A percentile compares a stretch with the other conserved stretches of the same genome.
Conservation (phyloP, 2,797 vertebrate species). For the Rhynchotus rufescens region DNA sequence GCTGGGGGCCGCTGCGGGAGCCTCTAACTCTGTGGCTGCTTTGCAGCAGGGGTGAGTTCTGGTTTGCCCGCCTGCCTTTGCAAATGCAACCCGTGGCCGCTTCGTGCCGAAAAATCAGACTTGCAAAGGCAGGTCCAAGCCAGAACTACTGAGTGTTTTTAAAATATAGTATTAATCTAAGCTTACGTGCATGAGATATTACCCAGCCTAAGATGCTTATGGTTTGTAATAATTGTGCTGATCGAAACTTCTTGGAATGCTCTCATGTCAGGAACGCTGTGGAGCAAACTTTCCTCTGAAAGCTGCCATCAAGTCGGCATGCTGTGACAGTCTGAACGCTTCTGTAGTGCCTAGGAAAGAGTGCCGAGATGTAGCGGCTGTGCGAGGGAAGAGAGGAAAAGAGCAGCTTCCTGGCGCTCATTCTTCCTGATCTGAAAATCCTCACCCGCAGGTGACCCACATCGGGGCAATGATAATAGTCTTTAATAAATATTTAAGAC, state of each 20-base stretch:
- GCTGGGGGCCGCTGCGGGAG: too few species aligned
- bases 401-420: neutral
- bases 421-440: neutral
- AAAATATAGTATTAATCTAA: slow-evolving; percentile 7
- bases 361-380: neutral
- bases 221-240: slow-evolving; percentile 1
- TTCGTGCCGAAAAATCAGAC: neutral
- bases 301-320: neutral
- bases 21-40: too few species aligned
- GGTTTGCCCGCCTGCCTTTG: neutral
- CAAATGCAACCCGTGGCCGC: neutral
- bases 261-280: neutral
- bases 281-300: neutral
- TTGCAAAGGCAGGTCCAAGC: neutral
- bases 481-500: neutral
- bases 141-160: neutral
- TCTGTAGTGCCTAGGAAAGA: neutral
- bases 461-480: neutral
- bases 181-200: slow-evolving; percentile 5
- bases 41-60: neutral
- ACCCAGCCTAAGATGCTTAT: slow-evolving; percentile 31
- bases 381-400: neutral
- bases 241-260: neutral
- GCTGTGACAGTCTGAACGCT: neutral
- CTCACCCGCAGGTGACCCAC: neutral